Evolutionary conservation across 1,140 invertebrate species (phyloP).

Genomic region (Chionoecetes opilio): DNA sequence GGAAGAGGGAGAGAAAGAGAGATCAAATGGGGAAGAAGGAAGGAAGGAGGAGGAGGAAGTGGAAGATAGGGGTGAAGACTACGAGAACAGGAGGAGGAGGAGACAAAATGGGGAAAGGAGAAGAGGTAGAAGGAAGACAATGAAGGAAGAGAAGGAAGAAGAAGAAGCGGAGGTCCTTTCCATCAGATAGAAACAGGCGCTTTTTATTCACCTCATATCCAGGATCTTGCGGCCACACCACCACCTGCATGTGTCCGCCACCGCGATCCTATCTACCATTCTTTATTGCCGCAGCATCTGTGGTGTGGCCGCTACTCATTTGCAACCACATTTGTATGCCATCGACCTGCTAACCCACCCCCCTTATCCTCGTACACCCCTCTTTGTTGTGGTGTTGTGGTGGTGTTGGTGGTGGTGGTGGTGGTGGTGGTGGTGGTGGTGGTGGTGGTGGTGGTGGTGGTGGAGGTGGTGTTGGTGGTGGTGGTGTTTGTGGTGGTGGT

Average conservation of each 20-base stretch:
- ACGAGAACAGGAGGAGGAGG: background rate
- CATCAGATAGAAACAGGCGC: constrained; percentile 55
- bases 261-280: constrained; percentile 55
- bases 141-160: background rate
- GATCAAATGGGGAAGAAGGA: background rate
- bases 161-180: background rate
- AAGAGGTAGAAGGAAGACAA: background rate
- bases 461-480: too few species aligned
- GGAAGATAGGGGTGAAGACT: background rate
- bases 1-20: background rate
- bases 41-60: background rate
- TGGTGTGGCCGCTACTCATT: constrained; percentile 60
- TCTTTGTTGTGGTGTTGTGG: background rate
- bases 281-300: constrained; percentile 59
- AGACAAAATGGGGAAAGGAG: too few species aligned
- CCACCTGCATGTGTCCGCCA: constrained; percentile 60
- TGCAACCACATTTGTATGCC: constrained; percentile 65
- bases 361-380: too few species aligned
- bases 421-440: too few species aligned
- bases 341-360: constrained; percentile 25
- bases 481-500: constrained; percentile 22
- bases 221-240: background rate
- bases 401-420: too few species aligned
- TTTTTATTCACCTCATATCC: constrained; percentile 57
- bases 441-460: too few species aligned